Evolutionary conservation across 2,797 vertebrate genomes (phyloP).

Genomic region (Pangasius djambal): DNA sequence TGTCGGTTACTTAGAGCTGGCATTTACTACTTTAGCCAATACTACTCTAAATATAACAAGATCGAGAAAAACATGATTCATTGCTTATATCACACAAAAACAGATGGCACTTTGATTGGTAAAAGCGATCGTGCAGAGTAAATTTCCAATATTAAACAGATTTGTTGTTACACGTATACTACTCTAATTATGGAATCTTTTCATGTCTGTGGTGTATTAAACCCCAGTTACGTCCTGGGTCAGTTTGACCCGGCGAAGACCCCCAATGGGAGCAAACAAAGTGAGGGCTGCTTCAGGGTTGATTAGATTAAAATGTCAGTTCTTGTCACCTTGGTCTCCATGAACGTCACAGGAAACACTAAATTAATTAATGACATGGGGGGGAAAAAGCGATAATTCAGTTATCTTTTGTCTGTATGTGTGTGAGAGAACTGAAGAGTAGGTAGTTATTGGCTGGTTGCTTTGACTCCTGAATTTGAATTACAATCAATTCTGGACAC

Average conservation of each 20-base stretch:
- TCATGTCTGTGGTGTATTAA: neutral
- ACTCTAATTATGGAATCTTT: neutral
- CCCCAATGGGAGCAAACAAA: neutral
- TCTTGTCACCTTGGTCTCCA: neutral
- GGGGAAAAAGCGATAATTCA: neutral
- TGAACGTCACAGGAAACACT: neutral
- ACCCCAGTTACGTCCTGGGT: neutral
- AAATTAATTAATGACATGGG: neutral
- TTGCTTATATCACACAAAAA: neutral
- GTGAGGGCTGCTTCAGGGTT: neutral
- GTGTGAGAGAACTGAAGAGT: neutral
- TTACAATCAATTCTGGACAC: neutral
- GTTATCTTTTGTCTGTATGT: neutral
- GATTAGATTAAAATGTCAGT: neutral
- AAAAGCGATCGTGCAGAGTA: too few species aligned
- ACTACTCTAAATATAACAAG: too few species aligned
- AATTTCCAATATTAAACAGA: too few species aligned
- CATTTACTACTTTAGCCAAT: too few species aligned
- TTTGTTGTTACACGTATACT: too few species aligned
- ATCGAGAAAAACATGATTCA: neutral
- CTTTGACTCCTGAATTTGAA: neutral
- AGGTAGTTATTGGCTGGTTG: too few species aligned
- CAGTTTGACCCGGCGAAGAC: neutral
- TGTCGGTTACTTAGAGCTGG: too few species aligned
- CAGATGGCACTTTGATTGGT: too few species aligned